A percentile compares a stretch with the other conserved stretches of the same genome.
Conservation (phyloP, 2,888 invertebrate species). For the Dasysyrphus albostriatus region DNA sequence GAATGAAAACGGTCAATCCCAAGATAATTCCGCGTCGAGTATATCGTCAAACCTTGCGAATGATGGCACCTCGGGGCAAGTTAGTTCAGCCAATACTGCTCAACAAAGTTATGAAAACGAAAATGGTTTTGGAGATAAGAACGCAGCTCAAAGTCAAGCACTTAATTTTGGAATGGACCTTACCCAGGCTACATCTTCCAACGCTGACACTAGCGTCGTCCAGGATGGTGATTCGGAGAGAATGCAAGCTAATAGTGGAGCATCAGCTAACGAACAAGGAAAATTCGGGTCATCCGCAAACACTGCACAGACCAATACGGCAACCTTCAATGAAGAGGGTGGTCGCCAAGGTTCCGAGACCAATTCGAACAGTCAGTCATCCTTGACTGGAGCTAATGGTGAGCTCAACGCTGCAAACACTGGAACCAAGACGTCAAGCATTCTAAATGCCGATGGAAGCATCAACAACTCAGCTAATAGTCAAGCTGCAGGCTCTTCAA, state of each 20-base stretch:
- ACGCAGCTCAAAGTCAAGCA: slow-evolving; percentile 82
- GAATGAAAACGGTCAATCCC: slow-evolving; percentile 76
- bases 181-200: slow-evolving; percentile 81
- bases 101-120: slow-evolving; percentile 78
- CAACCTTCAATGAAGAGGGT: slow-evolving; percentile 78
- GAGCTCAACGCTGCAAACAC: slow-evolving; percentile 79
- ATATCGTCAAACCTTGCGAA: slow-evolving; percentile 81
- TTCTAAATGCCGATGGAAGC: slow-evolving; percentile 79
- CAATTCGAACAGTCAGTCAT: slow-evolving; percentile 81
- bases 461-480: slow-evolving; percentile 80
- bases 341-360: slow-evolving; percentile 78
- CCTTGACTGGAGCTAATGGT: slow-evolving; percentile 79
- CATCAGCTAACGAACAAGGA: slow-evolving; percentile 78
- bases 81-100: slow-evolving; percentile 82
- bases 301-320: slow-evolving; percentile 80
- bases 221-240: slow-evolving; percentile 77
- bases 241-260: slow-evolving; percentile 79
- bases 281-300: slow-evolving; percentile 79
- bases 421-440: slow-evolving; percentile 78
- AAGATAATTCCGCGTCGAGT: slow-evolving; percentile 81
- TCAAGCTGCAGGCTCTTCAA: slow-evolving; percentile 77
- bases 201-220: slow-evolving; percentile 80
- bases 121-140: slow-evolving; percentile 77
- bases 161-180: slow-evolving; percentile 79
- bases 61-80: slow-evolving; percentile 81